Base-by-base conservation (phyloP, 2,113 vertebrate species). In the Crotophaga sulcirostris region DNA sequence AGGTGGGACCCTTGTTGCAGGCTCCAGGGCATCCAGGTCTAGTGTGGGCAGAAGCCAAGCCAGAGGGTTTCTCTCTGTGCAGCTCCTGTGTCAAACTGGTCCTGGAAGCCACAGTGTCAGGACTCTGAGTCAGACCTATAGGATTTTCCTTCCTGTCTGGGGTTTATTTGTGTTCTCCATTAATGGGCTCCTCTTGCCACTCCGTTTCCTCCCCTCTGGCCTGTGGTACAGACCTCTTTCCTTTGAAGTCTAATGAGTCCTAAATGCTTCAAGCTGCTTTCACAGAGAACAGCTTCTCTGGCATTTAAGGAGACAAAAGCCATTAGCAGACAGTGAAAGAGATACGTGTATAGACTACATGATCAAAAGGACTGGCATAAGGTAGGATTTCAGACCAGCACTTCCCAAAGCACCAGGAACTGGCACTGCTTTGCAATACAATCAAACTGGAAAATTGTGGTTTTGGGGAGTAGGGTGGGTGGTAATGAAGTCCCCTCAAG, bases 211-310 rank as follows among this genome's bases (percentile, higher is more conserved):
- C 59, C 86, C 85, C 86, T 93, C 84, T 80, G 47, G 74, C 74
- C 78, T 76, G 69, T 79, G 92, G 79, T 40, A 52, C 82, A 55
- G 84, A 58, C 90, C 63, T 70, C 64, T 75, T 60, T 38, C 72
- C 94, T 96, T 96, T 97, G 96, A 96, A 96, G 90, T 73, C 83
- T 96, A 96, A 96, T 90, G 92, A 96, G 66, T 60, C 54, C 83
- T 96, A 97, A 97, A 92, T 54, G 93, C 80, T 97, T 95, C 96
- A 96, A 96, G 95, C 95, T 96, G 96, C 80, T 89, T 75, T 14
- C 89, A 68, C 17, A 72, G 80, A 60, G 86, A 78, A 38, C 80
- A 28, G 73, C 73, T 58, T 58, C 77, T 76, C 80, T 49, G 77
- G 83, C 83, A n/a, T 92, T 95, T 62, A 79, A 93, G 0, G 25